A percentile compares a stretch with the other conserved stretches of the same genome.
phyloP scores from a whole-genome alignment of 2,113 vertebrate genomes.

The Scortum barcoo region DNA sequence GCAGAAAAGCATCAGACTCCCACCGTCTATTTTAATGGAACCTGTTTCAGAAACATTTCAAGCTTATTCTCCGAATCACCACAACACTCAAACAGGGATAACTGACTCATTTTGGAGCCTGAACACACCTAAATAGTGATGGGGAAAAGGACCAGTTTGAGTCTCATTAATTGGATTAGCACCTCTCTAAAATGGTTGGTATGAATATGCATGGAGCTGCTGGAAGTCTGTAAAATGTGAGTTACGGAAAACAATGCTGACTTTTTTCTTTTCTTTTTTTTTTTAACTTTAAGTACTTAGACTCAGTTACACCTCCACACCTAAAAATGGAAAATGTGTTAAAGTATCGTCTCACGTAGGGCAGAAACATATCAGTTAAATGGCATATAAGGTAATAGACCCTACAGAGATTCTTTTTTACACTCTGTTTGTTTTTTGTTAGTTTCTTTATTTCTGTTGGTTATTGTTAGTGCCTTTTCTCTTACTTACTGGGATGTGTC shows the following conservation, averaged over 20 bases:
- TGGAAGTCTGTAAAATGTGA: constrained; percentile 73
- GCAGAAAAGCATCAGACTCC: constrained; percentile 21
- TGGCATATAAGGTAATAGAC: background rate
- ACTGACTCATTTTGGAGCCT: constrained; percentile 79
- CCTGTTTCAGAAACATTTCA: constrained; percentile 78
- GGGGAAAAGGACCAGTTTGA: constrained; percentile 83
- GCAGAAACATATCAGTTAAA: background rate
- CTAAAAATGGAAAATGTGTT: constrained; percentile 21
- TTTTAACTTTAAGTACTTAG: constrained; percentile 10
- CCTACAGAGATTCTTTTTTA: background rate
- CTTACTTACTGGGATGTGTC: background rate
- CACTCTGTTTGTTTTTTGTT: background rate
- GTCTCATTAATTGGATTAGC: constrained; percentile 86
- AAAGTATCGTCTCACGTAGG: background rate
- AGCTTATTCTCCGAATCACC: constrained; percentile 61
- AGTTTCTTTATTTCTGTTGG: background rate
- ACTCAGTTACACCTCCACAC: background rate
- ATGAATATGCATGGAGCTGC: constrained; percentile 80
- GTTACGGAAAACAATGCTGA: constrained; percentile 67
- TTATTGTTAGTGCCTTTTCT: background rate
- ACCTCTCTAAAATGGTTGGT: constrained; percentile 71
- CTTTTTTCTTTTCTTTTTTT: constrained; percentile 23
- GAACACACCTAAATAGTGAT: constrained; percentile 81
- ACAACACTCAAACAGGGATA: constrained; percentile 82
- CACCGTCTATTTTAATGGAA: constrained; percentile 47